phyloP scores from a whole-genome alignment of 2,113 vertebrate species.

The Holacanthus passer region DNA sequence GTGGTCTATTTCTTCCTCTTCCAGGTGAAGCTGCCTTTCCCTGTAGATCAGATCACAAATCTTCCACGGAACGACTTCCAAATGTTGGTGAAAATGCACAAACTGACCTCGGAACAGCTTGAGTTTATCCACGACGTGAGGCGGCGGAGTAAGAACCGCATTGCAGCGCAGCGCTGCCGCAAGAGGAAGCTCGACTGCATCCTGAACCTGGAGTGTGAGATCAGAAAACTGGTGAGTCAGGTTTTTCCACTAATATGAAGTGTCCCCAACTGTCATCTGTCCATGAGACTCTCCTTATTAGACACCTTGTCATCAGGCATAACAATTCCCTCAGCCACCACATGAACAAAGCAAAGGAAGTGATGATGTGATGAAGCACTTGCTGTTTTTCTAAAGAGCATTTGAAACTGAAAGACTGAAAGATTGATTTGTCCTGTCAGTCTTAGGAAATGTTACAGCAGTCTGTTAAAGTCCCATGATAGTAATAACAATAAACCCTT shows the following conservation, averaged over 20 bases:
- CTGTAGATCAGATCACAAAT: conserved; percentile 99
- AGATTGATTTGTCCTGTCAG: background rate
- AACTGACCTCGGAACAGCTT: conserved; percentile 97
- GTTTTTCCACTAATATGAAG: background rate
- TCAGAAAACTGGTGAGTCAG: conserved; percentile 91
- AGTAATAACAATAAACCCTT: background rate
- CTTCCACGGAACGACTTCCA: conserved; percentile 99
- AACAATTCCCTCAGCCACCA: background rate
- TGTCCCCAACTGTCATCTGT: background rate
- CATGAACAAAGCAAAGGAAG: background rate
- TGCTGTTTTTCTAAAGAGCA: no score
- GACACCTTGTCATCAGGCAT: background rate
- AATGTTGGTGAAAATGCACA: conserved; percentile 99
- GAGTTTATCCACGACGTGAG: conserved; percentile 98
- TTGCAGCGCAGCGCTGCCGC: conserved; percentile 98
- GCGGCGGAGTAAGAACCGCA: conserved; percentile 97
- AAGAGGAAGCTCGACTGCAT: conserved; percentile 99
- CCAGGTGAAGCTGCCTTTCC: conserved; percentile 99
- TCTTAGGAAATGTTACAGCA: background rate
- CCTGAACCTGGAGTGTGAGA: conserved; percentile 98
- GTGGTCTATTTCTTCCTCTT: conserved; percentile 60
- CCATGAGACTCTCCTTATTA: background rate
- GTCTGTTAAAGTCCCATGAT: no score
- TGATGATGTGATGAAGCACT: background rate
- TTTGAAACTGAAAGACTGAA: no score